A percentile compares a stretch with the other conserved stretches of the same genome.
Conservation (phyloP, 2,797 vertebrate genomes). For the Pelochelys cantorii region DNA sequence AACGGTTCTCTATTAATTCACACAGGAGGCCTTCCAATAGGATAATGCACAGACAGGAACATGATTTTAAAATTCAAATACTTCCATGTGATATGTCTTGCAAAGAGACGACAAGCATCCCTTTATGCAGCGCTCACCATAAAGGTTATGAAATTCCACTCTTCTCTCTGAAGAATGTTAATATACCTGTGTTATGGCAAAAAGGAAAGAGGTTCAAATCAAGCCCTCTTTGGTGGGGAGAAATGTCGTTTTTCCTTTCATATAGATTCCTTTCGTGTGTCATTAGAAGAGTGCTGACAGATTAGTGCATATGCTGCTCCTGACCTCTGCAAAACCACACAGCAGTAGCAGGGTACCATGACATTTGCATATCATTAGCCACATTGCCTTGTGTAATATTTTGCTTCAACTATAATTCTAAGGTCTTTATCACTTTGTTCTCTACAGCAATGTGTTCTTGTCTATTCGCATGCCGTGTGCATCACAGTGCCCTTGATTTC, state of each 20-base stretch:
- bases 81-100: constrained; percentile 10
- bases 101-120: constrained; percentile 22
- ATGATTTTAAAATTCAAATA: constrained; percentile 18
- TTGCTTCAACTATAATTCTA: neutral
- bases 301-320: neutral
- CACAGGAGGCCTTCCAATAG: neutral
- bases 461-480: neutral
- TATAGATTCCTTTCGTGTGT: neutral
- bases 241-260: neutral
- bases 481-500: neutral
- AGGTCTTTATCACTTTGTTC: neutral
- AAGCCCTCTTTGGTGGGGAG: neutral
- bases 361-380: rapidly evolving
- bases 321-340: neutral
- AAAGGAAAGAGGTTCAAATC: constrained; percentile 8
- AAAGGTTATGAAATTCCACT: neutral
- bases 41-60: neutral
- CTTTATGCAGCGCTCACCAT: constrained; percentile 25
- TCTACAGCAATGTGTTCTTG: neutral
- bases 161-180: constrained; percentile 4
- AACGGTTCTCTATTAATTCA: constrained; percentile 15
- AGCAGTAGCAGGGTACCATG: neutral
- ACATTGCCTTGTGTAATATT: neutral
- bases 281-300: neutral
- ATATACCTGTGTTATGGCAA: constrained; percentile 3